Percentiles rank a stretch among this genome's conserved stretches.
phyloP scores from a whole-genome alignment of 2,888 invertebrate genomes.

The Ectemnius lituratus region DNA sequence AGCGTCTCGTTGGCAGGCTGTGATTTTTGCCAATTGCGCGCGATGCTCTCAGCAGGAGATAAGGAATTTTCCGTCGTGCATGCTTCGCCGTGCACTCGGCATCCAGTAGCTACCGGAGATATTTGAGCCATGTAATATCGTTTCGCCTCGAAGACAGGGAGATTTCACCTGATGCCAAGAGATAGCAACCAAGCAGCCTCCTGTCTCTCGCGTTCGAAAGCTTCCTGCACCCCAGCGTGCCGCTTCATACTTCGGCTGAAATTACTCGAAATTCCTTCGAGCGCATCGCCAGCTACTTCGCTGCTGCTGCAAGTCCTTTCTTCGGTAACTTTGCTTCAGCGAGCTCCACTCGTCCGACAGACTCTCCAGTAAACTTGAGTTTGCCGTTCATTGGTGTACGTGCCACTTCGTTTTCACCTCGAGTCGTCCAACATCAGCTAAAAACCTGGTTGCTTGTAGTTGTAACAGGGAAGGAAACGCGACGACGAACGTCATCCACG shows the following conservation, averaged over 20 bases:
- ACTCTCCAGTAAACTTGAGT: no score
- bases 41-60: slow-evolving; percentile 53
- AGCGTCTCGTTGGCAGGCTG: slow-evolving; percentile 44
- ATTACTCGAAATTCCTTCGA: not conserved
- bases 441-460: no score
- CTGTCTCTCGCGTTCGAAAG: not conserved
- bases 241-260: not conserved
- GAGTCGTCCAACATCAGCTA: no score
- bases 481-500: slow-evolving; percentile 20
- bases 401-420: no score
- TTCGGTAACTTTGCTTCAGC: no score
- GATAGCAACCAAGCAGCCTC: not conserved
- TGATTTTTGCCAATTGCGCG: slow-evolving; percentile 53
- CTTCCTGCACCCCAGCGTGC: not conserved
- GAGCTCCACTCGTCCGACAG: no score
- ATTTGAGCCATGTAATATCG: slow-evolving; percentile 35
- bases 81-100: slow-evolving; percentile 29
- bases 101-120: slow-evolving; percentile 7
- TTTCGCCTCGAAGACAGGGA: slow-evolving; percentile 18
- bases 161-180: not conserved
- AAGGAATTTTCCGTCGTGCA: slow-evolving; percentile 65
- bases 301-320: no score
- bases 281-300: no score
- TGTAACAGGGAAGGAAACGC: no score
- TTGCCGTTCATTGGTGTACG: no score